Base-by-base conservation (phyloP, 2,888 invertebrate genomes). In the Neocrepidodera transversa region DNA sequence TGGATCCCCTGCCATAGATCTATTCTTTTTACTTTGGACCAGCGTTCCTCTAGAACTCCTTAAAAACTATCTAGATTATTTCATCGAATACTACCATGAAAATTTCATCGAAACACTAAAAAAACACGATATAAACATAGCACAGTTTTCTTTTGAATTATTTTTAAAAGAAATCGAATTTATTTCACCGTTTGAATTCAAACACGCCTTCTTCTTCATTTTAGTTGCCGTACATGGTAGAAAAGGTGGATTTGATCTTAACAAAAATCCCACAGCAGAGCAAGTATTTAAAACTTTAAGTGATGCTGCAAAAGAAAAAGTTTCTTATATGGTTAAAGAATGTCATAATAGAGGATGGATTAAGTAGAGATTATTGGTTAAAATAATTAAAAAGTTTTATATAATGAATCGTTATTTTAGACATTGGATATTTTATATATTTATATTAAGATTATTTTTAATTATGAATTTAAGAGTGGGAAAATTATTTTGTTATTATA, bases 21-120 rank as follows among this genome's bases (percentile, higher is more conserved):
- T 86, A 1, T 67, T 83, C 0, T 85, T 86, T 59, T 80, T 85
- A 28, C 56, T 86, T 3, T 79, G 82, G 14, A 77, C 82, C 1
- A 85, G 85, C 60, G 78, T 83, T 1, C 74, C 79, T 10, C 65
- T 69, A 1, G 65, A 74, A 0, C 74, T 82, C 1, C 65, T 81
- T 6, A 75, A 76, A 2, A 57, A 78, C 5, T 73, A 83, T 50
- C 73, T 78, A 32, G 77, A 83, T 3, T 75, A 80, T 16, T 75
- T 86, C 3, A 64, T 85, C 0, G 69, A 78, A 55, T 70, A 79
- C 0, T 85, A 86, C 65, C 81, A 83, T 64, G 71, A 80, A 0
- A 75, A 76, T 0, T 80, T 85, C 38, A 65, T 82, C 1, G 51
- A 72, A 0, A 71, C 74, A 8, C 66, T 86, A 17, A 64, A 70